Evolutionary conservation across 2,888 invertebrate species (phyloP), one percentile per base, ranked within the genome.

Genomic region (Pasiphila rectangulata): DNA sequence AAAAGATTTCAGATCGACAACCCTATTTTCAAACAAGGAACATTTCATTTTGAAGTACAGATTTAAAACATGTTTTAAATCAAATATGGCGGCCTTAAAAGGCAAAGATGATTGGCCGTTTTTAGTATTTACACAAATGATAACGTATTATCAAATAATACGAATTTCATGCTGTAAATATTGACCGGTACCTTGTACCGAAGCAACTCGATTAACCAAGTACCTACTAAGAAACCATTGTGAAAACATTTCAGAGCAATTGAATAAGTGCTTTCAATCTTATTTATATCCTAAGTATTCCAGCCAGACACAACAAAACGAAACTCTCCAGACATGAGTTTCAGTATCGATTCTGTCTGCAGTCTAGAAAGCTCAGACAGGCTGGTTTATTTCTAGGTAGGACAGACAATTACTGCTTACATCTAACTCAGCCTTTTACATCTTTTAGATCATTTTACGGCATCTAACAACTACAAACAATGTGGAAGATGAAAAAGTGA

Each of bases 281-380:
- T 32, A 36, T 49, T 44, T 44, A 42, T 32, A 42, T 9, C n/a
- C 7, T 15, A 10, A 35, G 29, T 51, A 39, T 17, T n/a, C 40
- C 40, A 46, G 32, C 46, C 54, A 44, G 45, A 42, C 56, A 46
- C 35, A 56, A 56, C 51, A 53, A 51, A 48, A 53, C 45, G 54
- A n/a, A n/a, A n/a, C n/a, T n/a, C n/a, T 56, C 57, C 51, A 51
- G 48, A 30, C n/a, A n/a, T n/a, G 41, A 50, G 53, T 41, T 48
- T 52, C 51, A 43, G 46, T 57, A 59, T 59, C 49, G 59, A 59
- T 59, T 57, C 54, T 54, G 59, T 56, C 56, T 54, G 54, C 46
- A 44, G 38, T 30, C 37, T 51, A 53, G 54, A 45, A 21, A 43
- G 13, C 43, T 19, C 17, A 32, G 6, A 19, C 6, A 17, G 16